A percentile compares a stretch with the other conserved stretches of the same genome.
Conservation (phyloP, 2,113 vertebrate species). For the Brienomyrus brachyistius region DNA sequence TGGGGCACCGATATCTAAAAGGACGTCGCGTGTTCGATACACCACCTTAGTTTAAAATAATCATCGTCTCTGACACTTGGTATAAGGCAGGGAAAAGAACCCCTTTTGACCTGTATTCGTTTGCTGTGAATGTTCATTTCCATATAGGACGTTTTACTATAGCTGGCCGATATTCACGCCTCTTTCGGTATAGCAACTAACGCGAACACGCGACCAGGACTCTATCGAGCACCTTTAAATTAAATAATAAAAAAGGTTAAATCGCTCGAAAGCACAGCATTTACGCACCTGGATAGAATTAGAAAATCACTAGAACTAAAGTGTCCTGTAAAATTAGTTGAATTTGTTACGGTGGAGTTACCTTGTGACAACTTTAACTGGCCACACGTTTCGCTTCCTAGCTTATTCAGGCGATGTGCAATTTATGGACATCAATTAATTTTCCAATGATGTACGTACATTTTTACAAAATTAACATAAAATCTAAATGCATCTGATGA, state of each 20-base stretch:
- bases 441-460: background rate
- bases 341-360: too few species aligned
- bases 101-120: background rate
- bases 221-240: background rate
- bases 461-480: background rate
- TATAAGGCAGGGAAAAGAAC: background rate
- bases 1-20: background rate
- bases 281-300: too few species aligned
- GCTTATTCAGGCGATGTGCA: background rate
- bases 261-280: background rate
- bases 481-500: background rate
- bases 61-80: background rate
- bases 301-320: too few species aligned
- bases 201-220: background rate
- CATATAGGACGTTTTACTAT: background rate
- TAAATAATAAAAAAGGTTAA: background rate
- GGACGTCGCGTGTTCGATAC: background rate
- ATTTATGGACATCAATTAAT: background rate
- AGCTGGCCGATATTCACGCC: background rate
- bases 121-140: background rate
- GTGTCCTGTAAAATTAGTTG: too few species aligned
- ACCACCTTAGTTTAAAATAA: background rate
- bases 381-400: too few species aligned
- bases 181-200: background rate
- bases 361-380: too few species aligned